A percentile compares a stretch with the other conserved stretches of the same genome.
Conservation (phyloP, 1,140 invertebrate species). For the Papilio polytes region DNA sequence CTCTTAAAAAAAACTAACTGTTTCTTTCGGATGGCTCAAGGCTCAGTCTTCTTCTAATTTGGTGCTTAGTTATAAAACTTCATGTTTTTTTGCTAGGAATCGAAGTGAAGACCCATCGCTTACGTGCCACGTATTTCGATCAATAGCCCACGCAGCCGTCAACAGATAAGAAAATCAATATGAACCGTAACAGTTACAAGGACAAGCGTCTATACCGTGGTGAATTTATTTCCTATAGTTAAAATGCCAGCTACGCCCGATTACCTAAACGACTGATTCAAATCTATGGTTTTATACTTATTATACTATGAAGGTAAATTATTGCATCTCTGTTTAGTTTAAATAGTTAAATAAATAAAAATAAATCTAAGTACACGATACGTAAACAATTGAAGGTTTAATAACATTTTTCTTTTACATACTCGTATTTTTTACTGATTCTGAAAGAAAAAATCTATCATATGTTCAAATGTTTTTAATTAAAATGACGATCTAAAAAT, state of each 20-base stretch:
- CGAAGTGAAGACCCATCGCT: neutral
- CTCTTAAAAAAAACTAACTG: too few species aligned
- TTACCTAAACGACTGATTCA: neutral
- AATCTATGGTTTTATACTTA: neutral
- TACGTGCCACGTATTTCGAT: neutral
- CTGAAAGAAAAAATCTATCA: too few species aligned
- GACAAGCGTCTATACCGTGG: neutral
- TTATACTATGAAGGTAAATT: neutral
- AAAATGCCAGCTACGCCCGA: neutral
- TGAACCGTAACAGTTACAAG: constrained; percentile 11
- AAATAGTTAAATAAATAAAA: too few species aligned
- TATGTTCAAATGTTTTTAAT: too few species aligned
- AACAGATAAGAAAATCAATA: constrained; percentile 11
- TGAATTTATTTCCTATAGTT: neutral
- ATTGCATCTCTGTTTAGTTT: too few species aligned
- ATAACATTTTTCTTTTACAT: too few species aligned
- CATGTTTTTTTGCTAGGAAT: neutral
- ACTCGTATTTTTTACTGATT: too few species aligned
- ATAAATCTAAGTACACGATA: too few species aligned
- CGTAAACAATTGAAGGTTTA: too few species aligned
- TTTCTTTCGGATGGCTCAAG: too few species aligned
- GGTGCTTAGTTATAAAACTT: neutral
- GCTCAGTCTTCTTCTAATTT: too few species aligned
- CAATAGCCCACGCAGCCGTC: neutral
- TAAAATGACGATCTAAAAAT: too few species aligned